Conservation (phyloP, 2,888 invertebrate species). For the Macrosoma leucophasiata region DNA sequence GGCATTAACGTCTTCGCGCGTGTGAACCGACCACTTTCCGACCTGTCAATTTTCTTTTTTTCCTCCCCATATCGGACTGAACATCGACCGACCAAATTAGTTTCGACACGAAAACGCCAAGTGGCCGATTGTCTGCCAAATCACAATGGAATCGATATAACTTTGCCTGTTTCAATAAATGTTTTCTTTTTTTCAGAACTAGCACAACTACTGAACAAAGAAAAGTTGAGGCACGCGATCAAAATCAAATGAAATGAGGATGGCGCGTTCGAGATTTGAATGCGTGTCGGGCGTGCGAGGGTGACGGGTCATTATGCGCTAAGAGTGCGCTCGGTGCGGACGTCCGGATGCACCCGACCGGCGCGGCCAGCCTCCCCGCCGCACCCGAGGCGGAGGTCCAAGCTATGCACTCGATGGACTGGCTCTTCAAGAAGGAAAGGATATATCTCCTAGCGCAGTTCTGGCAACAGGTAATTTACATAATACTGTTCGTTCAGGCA, state of each 20-base stretch:
- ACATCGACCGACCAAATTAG: constrained; percentile 68
- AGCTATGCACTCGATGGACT: constrained; percentile 97
- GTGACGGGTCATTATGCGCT: constrained; percentile 53
- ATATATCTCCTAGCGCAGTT: constrained; percentile 95
- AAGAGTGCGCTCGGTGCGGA: constrained; percentile 49
- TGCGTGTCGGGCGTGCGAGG: constrained; percentile 28
- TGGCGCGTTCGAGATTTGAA: constrained; percentile 37
- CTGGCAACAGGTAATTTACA: constrained; percentile 92
- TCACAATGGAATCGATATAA: constrained; percentile 64
- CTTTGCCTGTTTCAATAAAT: constrained; percentile 57
- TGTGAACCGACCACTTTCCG: constrained; percentile 33
- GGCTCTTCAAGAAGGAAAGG: constrained; percentile 96
- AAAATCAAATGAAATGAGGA: constrained; percentile 30
- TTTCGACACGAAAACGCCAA: constrained; percentile 69
- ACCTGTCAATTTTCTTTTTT: constrained; percentile 61
- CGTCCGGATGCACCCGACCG: constrained; percentile 85
- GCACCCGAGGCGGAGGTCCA: constrained; percentile 92
- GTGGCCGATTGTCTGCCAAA: constrained; percentile 58
- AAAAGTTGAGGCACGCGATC: constrained; percentile 38
- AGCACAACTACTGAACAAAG: constrained; percentile 48
- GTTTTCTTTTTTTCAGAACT: constrained; percentile 61
- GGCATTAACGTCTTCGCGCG: constrained; percentile 27
- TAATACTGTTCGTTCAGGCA: no score
- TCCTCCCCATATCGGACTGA: constrained; percentile 53
- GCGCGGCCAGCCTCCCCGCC: constrained; percentile 83